Evolutionary conservation across 2,797 vertebrate species (phyloP), one percentile per base, ranked within the genome.

Genomic region (Argyrosomus regius): DNA sequence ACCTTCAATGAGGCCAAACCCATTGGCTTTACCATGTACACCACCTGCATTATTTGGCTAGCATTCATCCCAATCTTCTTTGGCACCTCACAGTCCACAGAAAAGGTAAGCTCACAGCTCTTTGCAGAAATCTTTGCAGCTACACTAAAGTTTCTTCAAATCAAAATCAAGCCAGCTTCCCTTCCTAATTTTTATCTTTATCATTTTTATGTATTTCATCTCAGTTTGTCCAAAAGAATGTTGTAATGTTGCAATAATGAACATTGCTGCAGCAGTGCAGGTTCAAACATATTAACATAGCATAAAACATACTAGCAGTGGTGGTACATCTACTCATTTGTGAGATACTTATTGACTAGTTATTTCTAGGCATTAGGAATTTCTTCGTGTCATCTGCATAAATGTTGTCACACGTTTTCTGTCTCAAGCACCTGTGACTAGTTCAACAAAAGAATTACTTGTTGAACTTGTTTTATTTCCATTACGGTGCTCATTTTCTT

Each of bases 41-140:
- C 98, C 85, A 99, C 98, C 88, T 99, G 98, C 93, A 99, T 99
- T 65, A 98, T 99, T 85, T 99, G 98, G 98, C 96, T 99, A 20
- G 98, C 98, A 67, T 99, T 99, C 96, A 99, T 99, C 91, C 98
- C 98, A 60, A 99, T 99, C 93, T 99, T 99, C 96, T 99, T 99
- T 49, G 98, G 98, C 84, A 99, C 98, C 1, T 98, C 98, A 0
- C 98, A 99, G 93, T 99, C 98, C 0, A 98, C 97, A 0, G 98
- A 99, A 90, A 99, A 99, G 97, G 98, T 99, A 96, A 94, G 93
- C n/a, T 59, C 5, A 75, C 58, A 26, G 48, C 0, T 62, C 43
- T 54, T 69, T 31, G 6, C 31, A 64, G 17, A 46, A 45, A 66
- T 71, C 6, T 13, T 48, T 22, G 6, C 22, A 69, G 43, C 46